Evolutionary conservation across 1,140 invertebrate genomes (phyloP), one percentile per base, ranked within the genome.

Genomic region (Campodea augens): DNA sequence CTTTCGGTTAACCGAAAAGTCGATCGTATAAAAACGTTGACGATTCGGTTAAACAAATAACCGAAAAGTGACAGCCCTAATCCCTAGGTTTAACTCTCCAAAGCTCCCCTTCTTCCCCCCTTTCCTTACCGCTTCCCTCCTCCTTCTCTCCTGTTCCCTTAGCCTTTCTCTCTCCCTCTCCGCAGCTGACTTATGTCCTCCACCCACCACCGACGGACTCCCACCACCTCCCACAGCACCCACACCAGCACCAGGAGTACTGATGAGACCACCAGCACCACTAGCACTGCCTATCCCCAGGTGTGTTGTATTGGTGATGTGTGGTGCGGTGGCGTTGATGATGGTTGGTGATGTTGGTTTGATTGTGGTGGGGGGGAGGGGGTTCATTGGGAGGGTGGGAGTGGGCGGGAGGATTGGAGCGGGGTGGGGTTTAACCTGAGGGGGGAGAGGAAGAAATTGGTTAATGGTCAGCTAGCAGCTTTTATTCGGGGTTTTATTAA

Each of bases 41-140:
- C n/a, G n/a, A n/a, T n/a, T n/a, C n/a, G n/a, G 27, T 15, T 15
- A 32, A 32, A 32, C 15, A 32, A 32, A 32, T 32, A 32, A 32
- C 27, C 15, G 27, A 32, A 32, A 32, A 32, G 7, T 10, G 27
- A 15, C 27, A 32, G 27, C 15, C 27, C 15, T n/a, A n/a, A n/a
- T n/a, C n/a, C n/a, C n/a, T n/a, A n/a, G n/a, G n/a, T n/a, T n/a
- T n/a, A n/a, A n/a, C n/a, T n/a, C n/a, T n/a, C n/a, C n/a, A n/a
- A n/a, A n/a, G n/a, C n/a, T n/a, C n/a, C n/a, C n/a, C n/a, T n/a
- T 32, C 7, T 32, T 10, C 15, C 7, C 27, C 15, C 15, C 27
- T 7, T 25, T 39, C 77, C 79, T 79, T 68, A 93, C 89, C 55
- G 87, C 89, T 73, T 92, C 89, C 52, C 89, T 70, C 51, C 85